phyloP scores from a whole-genome alignment of 2,888 invertebrate genomes.

The Tetanocera ferruginea region DNA sequence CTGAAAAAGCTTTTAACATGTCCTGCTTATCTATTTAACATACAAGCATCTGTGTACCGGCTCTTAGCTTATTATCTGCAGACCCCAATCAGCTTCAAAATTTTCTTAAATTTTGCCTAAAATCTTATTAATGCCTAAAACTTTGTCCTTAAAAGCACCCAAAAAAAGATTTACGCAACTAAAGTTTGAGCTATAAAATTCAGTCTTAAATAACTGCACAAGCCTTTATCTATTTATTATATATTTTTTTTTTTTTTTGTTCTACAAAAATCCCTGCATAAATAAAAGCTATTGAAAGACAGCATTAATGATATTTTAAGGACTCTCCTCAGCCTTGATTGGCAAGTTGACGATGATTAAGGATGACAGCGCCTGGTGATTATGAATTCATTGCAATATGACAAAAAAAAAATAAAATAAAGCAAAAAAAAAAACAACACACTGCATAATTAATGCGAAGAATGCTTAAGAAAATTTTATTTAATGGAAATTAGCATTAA shows the following conservation, averaged over 20 bases:
- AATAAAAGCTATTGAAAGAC: not conserved
- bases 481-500: conserved; percentile 21
- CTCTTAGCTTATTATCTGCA: too few species aligned
- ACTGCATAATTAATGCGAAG: conserved; percentile 4
- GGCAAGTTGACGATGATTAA: conserved; percentile 8
- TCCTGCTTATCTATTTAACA: too few species aligned
- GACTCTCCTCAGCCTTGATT: conserved; percentile 1
- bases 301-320: conserved; percentile 4
- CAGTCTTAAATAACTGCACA: too few species aligned
- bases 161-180: too few species aligned
- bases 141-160: not conserved
- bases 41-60: too few species aligned
- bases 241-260: too few species aligned
- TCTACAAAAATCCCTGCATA: not conserved
- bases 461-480: not conserved
- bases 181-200: too few species aligned
- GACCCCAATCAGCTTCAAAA: too few species aligned
- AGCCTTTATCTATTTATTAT: too few species aligned
- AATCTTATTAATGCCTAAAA: too few species aligned
- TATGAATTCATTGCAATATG: conserved; percentile 19
- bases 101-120: too few species aligned
- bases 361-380: not conserved
- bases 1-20: too few species aligned
- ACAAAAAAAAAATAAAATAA: not conserved
- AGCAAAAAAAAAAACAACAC: not conserved